phyloP scores from a whole-genome alignment of 2,797 vertebrate species.

The Lepilemur ruficaudatus region DNA sequence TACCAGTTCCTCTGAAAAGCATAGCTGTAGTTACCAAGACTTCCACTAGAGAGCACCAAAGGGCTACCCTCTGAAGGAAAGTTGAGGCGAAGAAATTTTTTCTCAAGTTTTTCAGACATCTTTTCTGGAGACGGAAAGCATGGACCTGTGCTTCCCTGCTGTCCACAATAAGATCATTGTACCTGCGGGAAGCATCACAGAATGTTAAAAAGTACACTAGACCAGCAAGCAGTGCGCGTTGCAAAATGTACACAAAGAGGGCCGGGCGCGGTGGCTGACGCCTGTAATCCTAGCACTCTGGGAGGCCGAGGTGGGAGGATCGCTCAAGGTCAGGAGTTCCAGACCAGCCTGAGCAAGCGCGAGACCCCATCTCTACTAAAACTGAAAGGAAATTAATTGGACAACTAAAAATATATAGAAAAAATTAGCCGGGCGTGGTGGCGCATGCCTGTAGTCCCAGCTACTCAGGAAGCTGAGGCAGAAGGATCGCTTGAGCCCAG shows the following conservation, averaged over 20 bases:
- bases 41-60: slow-evolving; percentile 47
- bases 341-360: too few species aligned
- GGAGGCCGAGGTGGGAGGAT: too few species aligned
- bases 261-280: too few species aligned
- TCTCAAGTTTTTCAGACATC: neutral
- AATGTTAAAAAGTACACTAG: neutral
- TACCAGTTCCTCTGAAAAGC: neutral
- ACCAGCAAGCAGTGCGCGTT: neutral
- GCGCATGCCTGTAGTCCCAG: too few species aligned
- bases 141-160: accelerated
- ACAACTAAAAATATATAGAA: too few species aligned
- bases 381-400: too few species aligned
- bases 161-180: neutral
- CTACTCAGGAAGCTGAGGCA: too few species aligned
- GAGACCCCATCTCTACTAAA: too few species aligned
- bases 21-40: neutral
- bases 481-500: too few species aligned
- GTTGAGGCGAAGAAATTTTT: neutral
- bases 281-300: too few species aligned
- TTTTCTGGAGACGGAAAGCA: neutral
- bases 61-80: neutral
- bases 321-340: too few species aligned
- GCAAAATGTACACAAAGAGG: neutral
- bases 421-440: too few species aligned
- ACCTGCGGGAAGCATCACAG: neutral